Conservation (phyloP, 2,797 vertebrate genomes). For the Amblyopsis hoosieri region DNA sequence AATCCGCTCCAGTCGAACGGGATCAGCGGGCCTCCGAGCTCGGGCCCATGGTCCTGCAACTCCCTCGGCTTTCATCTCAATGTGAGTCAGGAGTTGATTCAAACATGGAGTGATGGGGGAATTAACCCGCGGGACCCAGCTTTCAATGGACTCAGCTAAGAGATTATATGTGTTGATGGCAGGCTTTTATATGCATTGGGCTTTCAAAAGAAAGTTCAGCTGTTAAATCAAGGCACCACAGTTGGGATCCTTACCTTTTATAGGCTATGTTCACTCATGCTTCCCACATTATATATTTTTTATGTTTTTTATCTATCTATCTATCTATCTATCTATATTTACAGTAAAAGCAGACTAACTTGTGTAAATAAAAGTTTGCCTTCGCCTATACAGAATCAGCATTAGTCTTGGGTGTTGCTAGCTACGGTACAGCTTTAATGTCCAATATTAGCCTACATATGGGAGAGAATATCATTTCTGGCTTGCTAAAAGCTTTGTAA, state of each 20-base stretch:
- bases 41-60: slow-evolving; percentile 78
- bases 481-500: too few species aligned
- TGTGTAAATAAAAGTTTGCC: too few species aligned
- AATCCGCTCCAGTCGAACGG: slow-evolving; percentile 92
- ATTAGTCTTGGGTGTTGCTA: too few species aligned
- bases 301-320: not conserved
- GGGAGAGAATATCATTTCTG: too few species aligned
- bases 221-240: slow-evolving; percentile 88
- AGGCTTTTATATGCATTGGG: slow-evolving; percentile 89
- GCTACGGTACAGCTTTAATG: too few species aligned
- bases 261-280: slow-evolving; percentile 9
- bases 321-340: too few species aligned
- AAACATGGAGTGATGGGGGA: slow-evolving; percentile 98
- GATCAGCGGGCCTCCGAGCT: slow-evolving; percentile 89
- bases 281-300: slow-evolving; percentile 2
- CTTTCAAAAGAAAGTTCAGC: slow-evolving; percentile 88
- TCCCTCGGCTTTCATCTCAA: slow-evolving; percentile 93
- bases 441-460: too few species aligned
- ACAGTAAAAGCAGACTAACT: too few species aligned
- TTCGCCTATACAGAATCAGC: too few species aligned
- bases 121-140: slow-evolving; percentile 96
- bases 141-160: slow-evolving; percentile 97
- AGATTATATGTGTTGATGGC: slow-evolving; percentile 99
- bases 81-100: slow-evolving; percentile 99
- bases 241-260: slow-evolving; percentile 56